A percentile compares a stretch with the other conserved stretches of the same genome.
These are phyloP conservation scores for Fragum sueziense DNA, from an alignment of 2,888 invertebrate species.

Conservation along the genomic window DNA sequence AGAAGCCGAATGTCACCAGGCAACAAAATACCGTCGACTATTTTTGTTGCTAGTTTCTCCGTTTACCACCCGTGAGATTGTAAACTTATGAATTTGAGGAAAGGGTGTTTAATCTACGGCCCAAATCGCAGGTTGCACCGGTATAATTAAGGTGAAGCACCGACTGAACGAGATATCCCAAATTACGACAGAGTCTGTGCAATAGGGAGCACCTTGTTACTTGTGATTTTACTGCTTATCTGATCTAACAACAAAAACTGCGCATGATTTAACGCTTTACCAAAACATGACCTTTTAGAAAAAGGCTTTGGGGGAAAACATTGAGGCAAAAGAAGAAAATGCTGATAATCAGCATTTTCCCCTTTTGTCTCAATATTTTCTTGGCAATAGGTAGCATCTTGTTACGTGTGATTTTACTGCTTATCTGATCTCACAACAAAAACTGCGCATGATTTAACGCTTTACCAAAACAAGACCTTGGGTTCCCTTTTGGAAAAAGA, in stretches of 20 bases:
- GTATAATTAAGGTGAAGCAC: conserved; percentile 1
- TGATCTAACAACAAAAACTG: not conserved
- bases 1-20: too few relatives aligned
- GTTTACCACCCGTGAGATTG: too few relatives aligned
- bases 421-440: not conserved
- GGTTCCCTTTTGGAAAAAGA: too few relatives aligned
- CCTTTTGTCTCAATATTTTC: not conserved
- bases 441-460: not conserved
- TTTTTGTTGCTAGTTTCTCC: too few relatives aligned
- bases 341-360: conserved; percentile 3
- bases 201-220: not conserved
- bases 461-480: too few relatives aligned
- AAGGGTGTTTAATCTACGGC: conserved; percentile 3
- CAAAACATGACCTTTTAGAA: too few relatives aligned
- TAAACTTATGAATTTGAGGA: too few relatives aligned
- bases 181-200: not conserved
- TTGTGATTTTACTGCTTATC: not conserved
- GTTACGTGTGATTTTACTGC: not conserved
- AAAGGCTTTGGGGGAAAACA: too few relatives aligned
- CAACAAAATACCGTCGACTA: too few relatives aligned
- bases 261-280: not conserved
- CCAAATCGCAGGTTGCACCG: not conserved
- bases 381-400: not conserved
- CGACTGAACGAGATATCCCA: not conserved
- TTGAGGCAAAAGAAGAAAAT: too few relatives aligned